Conservation (phyloP, 2,888 invertebrate genomes). For the Harpalus rufipes region DNA sequence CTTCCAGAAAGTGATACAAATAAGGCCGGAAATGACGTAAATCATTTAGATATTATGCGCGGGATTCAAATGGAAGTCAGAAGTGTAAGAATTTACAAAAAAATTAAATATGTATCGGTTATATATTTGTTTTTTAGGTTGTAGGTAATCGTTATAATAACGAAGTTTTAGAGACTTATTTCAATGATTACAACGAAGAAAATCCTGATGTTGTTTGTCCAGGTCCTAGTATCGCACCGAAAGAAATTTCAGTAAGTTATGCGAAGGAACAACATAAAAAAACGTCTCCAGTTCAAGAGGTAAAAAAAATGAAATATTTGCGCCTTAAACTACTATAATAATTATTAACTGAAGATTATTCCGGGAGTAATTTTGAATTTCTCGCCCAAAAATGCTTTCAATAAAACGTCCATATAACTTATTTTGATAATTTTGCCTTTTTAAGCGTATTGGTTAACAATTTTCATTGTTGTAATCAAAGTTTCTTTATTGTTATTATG, state of each 20-base stretch:
- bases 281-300: not conserved
- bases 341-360: not conserved
- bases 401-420: too few relatives aligned
- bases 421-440: too few relatives aligned
- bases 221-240: not conserved
- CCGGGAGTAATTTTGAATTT: too few relatives aligned
- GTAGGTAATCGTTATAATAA: slow-evolving; percentile 55
- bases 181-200: slow-evolving; percentile 20
- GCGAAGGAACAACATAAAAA: slow-evolving; percentile 30
- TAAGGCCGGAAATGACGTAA: not conserved
- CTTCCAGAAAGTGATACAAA: not conserved
- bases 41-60: slow-evolving; percentile 10
- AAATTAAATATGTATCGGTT: not conserved
- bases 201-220: not conserved
- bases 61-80: slow-evolving; percentile 50
- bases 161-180: slow-evolving; percentile 46
- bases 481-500: too few relatives aligned
- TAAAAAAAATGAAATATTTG: not conserved
- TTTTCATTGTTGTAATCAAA: too few relatives aligned
- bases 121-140: not conserved
- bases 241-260: slow-evolving; percentile 6
- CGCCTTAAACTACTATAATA: not conserved
- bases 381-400: too few relatives aligned
- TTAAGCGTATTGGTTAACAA: too few relatives aligned
- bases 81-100: slow-evolving; percentile 18